phyloP scores from a whole-genome alignment of 2,113 vertebrate species.

The Rhynchopsitta pachyrhyncha region DNA sequence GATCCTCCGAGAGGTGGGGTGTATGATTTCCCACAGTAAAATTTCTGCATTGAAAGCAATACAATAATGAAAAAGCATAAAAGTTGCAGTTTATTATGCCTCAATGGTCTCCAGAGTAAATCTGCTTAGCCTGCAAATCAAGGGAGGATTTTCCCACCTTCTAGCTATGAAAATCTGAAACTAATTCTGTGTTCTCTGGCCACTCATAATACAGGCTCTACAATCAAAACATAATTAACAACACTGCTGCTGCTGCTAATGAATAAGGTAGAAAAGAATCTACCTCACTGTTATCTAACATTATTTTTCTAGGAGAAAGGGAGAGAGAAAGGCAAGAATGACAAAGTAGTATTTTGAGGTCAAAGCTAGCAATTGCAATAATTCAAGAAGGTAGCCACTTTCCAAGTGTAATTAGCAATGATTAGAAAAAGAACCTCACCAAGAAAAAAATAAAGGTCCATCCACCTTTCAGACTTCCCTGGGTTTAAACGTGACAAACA shows the following conservation, averaged over 20 bases:
- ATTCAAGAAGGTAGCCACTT: not conserved
- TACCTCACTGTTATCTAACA: not conserved
- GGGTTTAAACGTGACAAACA: not conserved
- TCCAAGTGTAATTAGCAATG: not conserved
- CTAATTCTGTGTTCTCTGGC: constrained; percentile 54
- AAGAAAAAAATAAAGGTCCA: not conserved
- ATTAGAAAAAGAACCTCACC: not conserved
- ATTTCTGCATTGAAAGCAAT: not conserved
- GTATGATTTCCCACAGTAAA: not conserved
- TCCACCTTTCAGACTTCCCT: not conserved
- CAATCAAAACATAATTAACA: constrained; percentile 60
- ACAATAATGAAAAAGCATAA: not conserved
- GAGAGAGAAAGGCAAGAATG: not conserved
- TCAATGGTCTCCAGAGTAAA: constrained; percentile 4
- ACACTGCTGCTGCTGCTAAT: constrained; percentile 12
- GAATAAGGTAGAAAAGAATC: constrained; percentile 23
- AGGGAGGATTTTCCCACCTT: constrained; percentile 38
- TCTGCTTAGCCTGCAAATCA: constrained; percentile 37
- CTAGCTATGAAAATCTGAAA: constrained; percentile 45
- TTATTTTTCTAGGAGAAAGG: not conserved
- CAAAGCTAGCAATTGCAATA: not conserved
- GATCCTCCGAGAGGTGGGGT: not conserved
- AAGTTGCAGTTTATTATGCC: not conserved
- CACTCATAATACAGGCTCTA: constrained; percentile 5
- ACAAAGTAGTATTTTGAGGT: constrained; percentile 3